Conservation (phyloP, 2,888 invertebrate genomes). For the Caenorhabditis angaria region DNA sequence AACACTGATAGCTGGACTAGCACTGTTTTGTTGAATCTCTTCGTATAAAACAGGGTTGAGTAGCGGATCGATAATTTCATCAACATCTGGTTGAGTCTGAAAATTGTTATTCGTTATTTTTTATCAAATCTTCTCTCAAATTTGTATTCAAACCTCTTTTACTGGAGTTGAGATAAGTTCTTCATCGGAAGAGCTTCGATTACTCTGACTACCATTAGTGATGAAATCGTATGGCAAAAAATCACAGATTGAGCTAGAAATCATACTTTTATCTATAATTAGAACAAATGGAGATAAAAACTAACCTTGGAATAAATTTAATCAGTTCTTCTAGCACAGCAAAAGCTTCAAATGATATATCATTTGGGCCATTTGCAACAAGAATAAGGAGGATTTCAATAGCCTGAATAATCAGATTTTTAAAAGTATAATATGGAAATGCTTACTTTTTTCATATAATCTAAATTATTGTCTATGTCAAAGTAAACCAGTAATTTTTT, state of each 20-base stretch:
- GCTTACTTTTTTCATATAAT: slow-evolving; percentile 15
- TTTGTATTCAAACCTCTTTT: slow-evolving; percentile 11
- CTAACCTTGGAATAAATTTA: not conserved
- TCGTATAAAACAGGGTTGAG: slow-evolving; percentile 27
- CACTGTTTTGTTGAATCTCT: slow-evolving; percentile 23
- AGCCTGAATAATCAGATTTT: slow-evolving; percentile 13
- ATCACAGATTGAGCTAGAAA: not conserved
- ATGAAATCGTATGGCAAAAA: slow-evolving; percentile 8
- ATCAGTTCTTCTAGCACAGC: slow-evolving; percentile 22
- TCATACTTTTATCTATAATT: too few relatives aligned
- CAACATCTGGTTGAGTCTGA: too few relatives aligned
- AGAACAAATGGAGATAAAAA: not conserved
- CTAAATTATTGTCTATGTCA: not conserved
- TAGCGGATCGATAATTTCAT: slow-evolving; percentile 31
- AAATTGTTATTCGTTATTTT: not conserved
- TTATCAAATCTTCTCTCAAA: not conserved
- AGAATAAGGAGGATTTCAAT: slow-evolving; percentile 27
- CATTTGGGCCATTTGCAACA: slow-evolving; percentile 24
- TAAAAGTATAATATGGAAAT: not conserved
- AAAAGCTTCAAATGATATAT: slow-evolving; percentile 32
- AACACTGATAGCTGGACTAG: slow-evolving; percentile 14
- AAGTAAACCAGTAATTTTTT: slow-evolving; percentile 16
- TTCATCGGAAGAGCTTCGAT: not conserved
- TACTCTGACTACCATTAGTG: not conserved
- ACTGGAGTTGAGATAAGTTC: not conserved